These are phyloP conservation scores for Lethenteron camtschaticum DNA, from an alignment of 2,113 vertebrate genomes.

Conservation along the genomic window DNA sequence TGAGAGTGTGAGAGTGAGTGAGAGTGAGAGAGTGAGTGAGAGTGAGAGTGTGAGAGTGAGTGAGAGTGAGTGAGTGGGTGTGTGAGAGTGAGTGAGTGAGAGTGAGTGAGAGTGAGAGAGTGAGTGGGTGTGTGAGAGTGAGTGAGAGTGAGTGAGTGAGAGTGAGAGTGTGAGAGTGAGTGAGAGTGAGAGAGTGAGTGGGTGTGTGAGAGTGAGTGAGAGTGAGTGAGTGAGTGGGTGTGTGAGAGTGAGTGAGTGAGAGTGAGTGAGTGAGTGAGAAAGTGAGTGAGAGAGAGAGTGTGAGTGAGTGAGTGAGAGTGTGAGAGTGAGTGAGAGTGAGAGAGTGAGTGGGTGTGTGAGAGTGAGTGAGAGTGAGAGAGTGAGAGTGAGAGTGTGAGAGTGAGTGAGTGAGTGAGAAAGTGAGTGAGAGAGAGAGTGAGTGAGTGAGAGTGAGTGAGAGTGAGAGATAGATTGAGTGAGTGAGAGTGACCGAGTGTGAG, in stretches of 20 bases:
- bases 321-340: too few species aligned
- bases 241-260: neutral
- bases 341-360: too few species aligned
- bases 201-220: neutral
- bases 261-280: too few species aligned
- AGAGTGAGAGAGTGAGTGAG: neutral
- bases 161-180: neutral
- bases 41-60: neutral
- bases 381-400: too few species aligned
- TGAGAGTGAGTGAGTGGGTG: neutral
- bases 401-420: neutral
- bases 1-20: neutral
- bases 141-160: neutral
- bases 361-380: too few species aligned
- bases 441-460: slow-evolving; percentile 3
- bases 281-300: neutral
- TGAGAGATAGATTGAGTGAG: neutral
- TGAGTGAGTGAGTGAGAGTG: too few species aligned
- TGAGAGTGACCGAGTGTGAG: neutral
- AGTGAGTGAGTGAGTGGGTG: neutral
- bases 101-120: neutral
- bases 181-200: neutral
- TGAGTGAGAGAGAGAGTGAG: neutral
- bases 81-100: neutral
- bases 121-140: neutral